These are phyloP conservation scores for Bufotes viridis DNA, from an alignment of 2,797 vertebrate genomes.

Conservation along the genomic window DNA sequence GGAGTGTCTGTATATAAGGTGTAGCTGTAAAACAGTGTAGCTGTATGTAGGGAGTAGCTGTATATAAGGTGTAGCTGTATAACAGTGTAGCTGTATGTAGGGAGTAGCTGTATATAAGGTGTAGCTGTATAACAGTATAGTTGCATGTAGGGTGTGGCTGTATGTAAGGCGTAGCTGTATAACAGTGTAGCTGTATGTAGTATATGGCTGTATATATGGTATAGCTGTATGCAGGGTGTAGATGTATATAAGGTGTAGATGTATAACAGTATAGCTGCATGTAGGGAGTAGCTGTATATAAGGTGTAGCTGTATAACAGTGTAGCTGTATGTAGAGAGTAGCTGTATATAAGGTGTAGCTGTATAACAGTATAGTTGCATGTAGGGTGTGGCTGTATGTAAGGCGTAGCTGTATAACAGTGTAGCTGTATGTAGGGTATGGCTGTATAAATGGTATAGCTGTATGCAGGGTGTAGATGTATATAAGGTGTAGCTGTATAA, in stretches of 20 bases:
- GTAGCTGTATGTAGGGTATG: no score
- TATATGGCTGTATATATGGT: neutral
- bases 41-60: neutral
- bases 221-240: neutral
- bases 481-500: neutral
- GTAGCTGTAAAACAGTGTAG: neutral
- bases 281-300: neutral
- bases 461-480: neutral
- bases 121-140: neutral
- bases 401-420: neutral
- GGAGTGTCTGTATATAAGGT: neutral
- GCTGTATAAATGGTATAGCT: neutral
- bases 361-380: neutral
- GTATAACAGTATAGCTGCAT: neutral
- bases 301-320: neutral
- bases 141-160: neutral
- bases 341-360: neutral
- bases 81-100: neutral
- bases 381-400: neutral
- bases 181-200: neutral
- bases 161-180: neutral
- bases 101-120: neutral
- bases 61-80: neutral
- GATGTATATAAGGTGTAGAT: neutral
- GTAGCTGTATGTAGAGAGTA: neutral